A percentile compares a stretch with the other conserved stretches of the same genome.
These are phyloP conservation scores for Saxidomus purpurata DNA, from an alignment of 1,140 invertebrate species.

Conservation along the genomic window DNA sequence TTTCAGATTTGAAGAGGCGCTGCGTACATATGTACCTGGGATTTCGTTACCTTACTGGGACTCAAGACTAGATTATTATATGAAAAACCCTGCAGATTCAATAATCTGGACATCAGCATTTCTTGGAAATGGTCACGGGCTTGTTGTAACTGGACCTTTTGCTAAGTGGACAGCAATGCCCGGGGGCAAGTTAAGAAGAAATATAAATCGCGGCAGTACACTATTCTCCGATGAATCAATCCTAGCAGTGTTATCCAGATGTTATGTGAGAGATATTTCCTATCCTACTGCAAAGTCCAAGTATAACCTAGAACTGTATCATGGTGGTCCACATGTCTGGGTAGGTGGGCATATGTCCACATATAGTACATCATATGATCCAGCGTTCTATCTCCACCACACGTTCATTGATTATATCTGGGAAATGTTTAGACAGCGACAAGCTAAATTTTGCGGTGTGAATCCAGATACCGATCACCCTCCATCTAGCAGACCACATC, in stretches of 20 bases:
- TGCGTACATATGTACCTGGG: slow-evolving; percentile 64
- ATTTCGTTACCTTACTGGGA: slow-evolving; percentile 86
- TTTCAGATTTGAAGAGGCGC: slow-evolving; percentile 74
- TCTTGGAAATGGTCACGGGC: slow-evolving; percentile 84
- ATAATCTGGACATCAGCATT: slow-evolving; percentile 83
- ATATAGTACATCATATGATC: slow-evolving; percentile 83
- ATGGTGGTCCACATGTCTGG: slow-evolving; percentile 75
- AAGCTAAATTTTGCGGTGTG: not conserved
- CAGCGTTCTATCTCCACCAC: slow-evolving; percentile 86
- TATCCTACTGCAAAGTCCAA: slow-evolving; percentile 44
- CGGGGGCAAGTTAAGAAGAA: slow-evolving; percentile 56
- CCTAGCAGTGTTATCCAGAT: slow-evolving; percentile 2
- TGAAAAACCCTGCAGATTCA: slow-evolving; percentile 81
- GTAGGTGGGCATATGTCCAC: slow-evolving; percentile 78
- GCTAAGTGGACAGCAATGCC: slow-evolving; percentile 70
- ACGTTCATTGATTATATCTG: slow-evolving; percentile 83
- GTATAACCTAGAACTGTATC: slow-evolving; percentile 74
- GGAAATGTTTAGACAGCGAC: slow-evolving; percentile 69
- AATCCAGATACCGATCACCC: slow-evolving; percentile 40
- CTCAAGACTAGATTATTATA: slow-evolving; percentile 80
- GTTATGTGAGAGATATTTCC: not conserved
- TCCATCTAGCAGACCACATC: not conserved
- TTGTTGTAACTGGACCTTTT: slow-evolving; percentile 84
- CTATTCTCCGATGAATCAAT: slow-evolving; percentile 1
- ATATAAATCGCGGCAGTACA: not conserved